Conservation (phyloP, 2,113 vertebrate genomes). For the Hirundichthys speculiger region DNA sequence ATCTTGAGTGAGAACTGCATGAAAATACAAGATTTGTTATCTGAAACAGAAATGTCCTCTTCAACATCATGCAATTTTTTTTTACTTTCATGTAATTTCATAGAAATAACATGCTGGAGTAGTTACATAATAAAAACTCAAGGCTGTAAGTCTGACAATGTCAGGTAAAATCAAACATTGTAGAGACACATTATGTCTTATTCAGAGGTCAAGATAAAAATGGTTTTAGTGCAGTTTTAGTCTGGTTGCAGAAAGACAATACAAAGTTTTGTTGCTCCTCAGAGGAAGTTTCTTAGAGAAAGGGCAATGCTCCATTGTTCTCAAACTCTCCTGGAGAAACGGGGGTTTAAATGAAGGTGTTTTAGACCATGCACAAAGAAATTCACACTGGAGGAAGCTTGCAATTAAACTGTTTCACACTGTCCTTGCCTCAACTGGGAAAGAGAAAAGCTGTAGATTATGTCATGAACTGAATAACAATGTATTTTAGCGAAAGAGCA, state of each 20-base stretch:
- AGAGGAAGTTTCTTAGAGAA: conserved; percentile 19
- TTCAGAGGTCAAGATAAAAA: conserved; percentile 41
- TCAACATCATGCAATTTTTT: too few species aligned
- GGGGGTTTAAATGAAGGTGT: conserved; percentile 35
- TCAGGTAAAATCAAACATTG: conserved; percentile 18
- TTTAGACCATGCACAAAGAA: conserved; percentile 6
- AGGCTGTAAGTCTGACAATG: conserved; percentile 26
- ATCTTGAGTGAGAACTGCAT: conserved; percentile 2
- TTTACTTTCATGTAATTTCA: too few species aligned
- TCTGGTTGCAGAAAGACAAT: conserved; percentile 2
- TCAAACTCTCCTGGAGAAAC: conserved; percentile 17
- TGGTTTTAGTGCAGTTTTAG: conserved; percentile 20
- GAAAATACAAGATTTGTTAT: too few species aligned
- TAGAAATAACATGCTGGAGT: neutral
- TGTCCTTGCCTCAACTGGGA: conserved; percentile 19
- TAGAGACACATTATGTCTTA: conserved; percentile 29
- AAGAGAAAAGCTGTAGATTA: conserved; percentile 16
- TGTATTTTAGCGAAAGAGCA: conserved; percentile 18
- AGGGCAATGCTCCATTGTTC: conserved; percentile 18
- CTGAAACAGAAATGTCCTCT: too few species aligned
- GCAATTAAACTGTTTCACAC: conserved; percentile 37
- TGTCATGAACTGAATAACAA: conserved; percentile 28
- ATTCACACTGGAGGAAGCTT: conserved; percentile 10
- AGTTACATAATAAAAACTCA: conserved; percentile 21
- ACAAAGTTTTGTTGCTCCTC: neutral